Evolutionary conservation across 2,888 invertebrate genomes (phyloP), one percentile per base, ranked within the genome.

Genomic region (Alentia gelatinosa): DNA sequence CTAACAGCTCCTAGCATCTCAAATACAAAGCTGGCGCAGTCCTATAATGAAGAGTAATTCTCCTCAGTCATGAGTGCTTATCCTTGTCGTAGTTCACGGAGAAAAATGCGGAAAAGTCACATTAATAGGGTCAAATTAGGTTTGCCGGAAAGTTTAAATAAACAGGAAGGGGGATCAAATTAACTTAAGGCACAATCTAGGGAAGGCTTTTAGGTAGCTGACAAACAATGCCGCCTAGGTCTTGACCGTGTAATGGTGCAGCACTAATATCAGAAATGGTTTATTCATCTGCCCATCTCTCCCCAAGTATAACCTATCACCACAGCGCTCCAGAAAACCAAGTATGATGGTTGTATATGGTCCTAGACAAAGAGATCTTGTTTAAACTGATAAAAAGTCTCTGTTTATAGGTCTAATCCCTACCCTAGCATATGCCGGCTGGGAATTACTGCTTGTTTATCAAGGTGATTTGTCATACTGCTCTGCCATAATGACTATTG

Each of bases 101-200:
- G 4, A 30, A 68, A 30, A 68, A 30, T 9, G 23, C 23, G 4
- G 12, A 68, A 30, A 68, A 30, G 30, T 9, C 3, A 30, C 68
- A 68, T 68, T 68, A 30, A 68, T 68, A 68, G 12, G 26, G 33
- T 9, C 68, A 68, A 68, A 68, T 68, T 68, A 68, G 33, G 68
- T 68, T 68, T 68, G 68, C 68, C 33, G 68, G 68, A 68, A 68
- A 68, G n/a, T 68, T 68, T 26, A 68, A 68, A 68, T 68, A 68
- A 68, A 30, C 68, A 68, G 68, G 4, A 30, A 68, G 26, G 26
- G 33, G 5, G 68, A 56, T 68, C 33, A 68, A 68, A 68, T 68
- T 5, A 30, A 4, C 26, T 68, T 26, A 30, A 30, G 33, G 68
- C 12, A 9, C 68, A 68, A 68, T 68, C 30, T 68, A 68, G 26